Percentiles rank a stretch among this genome's conserved stretches.
Evolutionary conservation across 1,140 invertebrate genomes (phyloP).

Genomic region (Cephus cinctus): DNA sequence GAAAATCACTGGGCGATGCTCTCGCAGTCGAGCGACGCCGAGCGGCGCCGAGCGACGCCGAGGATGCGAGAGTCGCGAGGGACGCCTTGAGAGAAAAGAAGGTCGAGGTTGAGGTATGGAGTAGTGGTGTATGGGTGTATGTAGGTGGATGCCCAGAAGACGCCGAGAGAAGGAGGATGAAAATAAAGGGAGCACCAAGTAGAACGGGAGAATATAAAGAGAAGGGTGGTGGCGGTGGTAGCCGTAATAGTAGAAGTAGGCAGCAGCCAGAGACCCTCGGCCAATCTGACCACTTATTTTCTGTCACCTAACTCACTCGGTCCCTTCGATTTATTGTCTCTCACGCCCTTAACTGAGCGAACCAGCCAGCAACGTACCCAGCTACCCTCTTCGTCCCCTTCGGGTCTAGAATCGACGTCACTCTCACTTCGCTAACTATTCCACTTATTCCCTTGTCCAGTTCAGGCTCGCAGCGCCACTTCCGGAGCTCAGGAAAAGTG

Average conservation of each 20-base stretch:
- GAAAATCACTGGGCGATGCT: slow-evolving; percentile 14
- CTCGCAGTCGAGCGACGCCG: neutral
- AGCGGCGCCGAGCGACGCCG: too few species aligned
- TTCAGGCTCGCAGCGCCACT: neutral
- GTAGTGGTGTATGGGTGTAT: too few species aligned
- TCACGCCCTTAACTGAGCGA: neutral
- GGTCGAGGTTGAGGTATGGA: too few species aligned
- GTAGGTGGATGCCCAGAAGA: too few species aligned
- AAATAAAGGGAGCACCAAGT: too few species aligned
- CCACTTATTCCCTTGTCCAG: slow-evolving; percentile 22
- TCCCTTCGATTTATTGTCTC: slow-evolving; percentile 8
- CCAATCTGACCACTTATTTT: slow-evolving; percentile 16
- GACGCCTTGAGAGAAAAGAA: neutral
- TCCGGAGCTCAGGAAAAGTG: neutral
- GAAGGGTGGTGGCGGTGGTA: too few species aligned
- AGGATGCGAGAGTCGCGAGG: neutral
- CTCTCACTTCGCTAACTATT: slow-evolving; percentile 24
- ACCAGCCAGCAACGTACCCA: neutral
- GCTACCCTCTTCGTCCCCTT: neutral
- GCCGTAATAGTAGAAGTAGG: too few species aligned
- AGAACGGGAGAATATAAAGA: too few species aligned
- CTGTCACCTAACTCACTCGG: slow-evolving; percentile 11
- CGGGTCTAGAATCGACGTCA: slow-evolving; percentile 14
- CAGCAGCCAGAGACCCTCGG: neutral
- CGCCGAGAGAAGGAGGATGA: too few species aligned